These are phyloP conservation scores for Lithodes maja DNA, from an alignment of 2,888 invertebrate genomes.

Conservation along the genomic window DNA sequence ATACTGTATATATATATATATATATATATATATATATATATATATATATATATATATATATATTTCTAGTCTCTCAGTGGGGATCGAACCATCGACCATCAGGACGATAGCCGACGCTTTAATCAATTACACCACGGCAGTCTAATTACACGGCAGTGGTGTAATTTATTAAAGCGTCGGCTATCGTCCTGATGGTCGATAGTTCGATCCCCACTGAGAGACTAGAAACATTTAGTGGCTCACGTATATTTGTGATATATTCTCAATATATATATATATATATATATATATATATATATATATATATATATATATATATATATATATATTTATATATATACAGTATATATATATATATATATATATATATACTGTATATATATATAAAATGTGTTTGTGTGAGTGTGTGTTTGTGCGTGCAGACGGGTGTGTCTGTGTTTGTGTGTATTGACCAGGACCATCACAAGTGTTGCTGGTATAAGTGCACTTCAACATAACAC, in stretches of 20 bases:
- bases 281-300: constrained; percentile 35
- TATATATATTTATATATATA: constrained; percentile 28
- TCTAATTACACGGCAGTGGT: too few species aligned
- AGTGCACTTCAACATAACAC: not conserved
- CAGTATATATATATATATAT: constrained; percentile 47
- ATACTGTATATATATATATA: too few species aligned
- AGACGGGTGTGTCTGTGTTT: constrained; percentile 27
- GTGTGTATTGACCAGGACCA: not conserved
- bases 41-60: too few species aligned
- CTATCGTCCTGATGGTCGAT: too few species aligned
- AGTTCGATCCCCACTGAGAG: too few species aligned
- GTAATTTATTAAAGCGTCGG: not conserved
- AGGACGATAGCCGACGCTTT: too few species aligned
- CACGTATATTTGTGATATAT: too few species aligned
- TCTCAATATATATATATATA: constrained; percentile 18
- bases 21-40: too few species aligned
- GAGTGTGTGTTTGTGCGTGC: constrained; percentile 34
- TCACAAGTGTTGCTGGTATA: not conserved
- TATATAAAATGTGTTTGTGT: constrained; percentile 11
- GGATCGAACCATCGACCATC: too few species aligned
- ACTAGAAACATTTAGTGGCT: too few species aligned
- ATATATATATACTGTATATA: constrained; percentile 34
- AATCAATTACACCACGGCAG: too few species aligned
- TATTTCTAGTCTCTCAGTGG: too few species aligned
- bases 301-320: constrained; percentile 51